Percentiles rank a stretch among this genome's conserved stretches.
Evolutionary conservation across 1,140 invertebrate species (phyloP).

Genomic region (Euwallacea fornicatus): DNA sequence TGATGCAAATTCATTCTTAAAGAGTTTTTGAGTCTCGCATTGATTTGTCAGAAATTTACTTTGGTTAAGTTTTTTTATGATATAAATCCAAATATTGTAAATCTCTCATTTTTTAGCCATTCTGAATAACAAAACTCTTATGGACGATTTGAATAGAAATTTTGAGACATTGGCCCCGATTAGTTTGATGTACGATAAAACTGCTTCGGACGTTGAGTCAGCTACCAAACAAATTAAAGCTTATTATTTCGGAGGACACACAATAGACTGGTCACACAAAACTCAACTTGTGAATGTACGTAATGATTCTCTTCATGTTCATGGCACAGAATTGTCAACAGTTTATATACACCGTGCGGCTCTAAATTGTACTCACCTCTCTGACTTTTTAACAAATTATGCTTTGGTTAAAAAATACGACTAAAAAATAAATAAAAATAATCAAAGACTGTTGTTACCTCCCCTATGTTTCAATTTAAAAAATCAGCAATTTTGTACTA

Average conservation of each 20-base stretch:
- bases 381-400: too few relatives aligned
- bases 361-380: too few relatives aligned
- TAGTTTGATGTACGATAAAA: constrained; percentile 63
- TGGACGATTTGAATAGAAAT: constrained; percentile 59
- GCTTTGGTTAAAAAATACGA: too few relatives aligned
- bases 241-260: constrained; percentile 62
- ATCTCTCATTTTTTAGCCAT: constrained; percentile 1
- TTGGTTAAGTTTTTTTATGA: not conserved
- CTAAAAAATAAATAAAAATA: too few relatives aligned
- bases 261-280: constrained; percentile 48
- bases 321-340: too few relatives aligned
- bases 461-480: too few relatives aligned
- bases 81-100: not conserved
- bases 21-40: too few relatives aligned
- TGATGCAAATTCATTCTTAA: too few relatives aligned
- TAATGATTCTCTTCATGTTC: too few relatives aligned
- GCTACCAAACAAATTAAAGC: constrained; percentile 60
- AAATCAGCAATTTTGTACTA: too few relatives aligned
- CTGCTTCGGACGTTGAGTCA: constrained; percentile 53
- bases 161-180: constrained; percentile 63
- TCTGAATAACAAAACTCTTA: constrained; percentile 44
- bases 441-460: too few relatives aligned
- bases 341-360: constrained; percentile 60
- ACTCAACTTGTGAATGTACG: constrained; percentile 41
- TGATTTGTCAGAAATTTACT: too few relatives aligned